These are phyloP conservation scores for Hippocampus kuda DNA, from an alignment of 2,797 vertebrate species.

Conservation along the genomic window DNA sequence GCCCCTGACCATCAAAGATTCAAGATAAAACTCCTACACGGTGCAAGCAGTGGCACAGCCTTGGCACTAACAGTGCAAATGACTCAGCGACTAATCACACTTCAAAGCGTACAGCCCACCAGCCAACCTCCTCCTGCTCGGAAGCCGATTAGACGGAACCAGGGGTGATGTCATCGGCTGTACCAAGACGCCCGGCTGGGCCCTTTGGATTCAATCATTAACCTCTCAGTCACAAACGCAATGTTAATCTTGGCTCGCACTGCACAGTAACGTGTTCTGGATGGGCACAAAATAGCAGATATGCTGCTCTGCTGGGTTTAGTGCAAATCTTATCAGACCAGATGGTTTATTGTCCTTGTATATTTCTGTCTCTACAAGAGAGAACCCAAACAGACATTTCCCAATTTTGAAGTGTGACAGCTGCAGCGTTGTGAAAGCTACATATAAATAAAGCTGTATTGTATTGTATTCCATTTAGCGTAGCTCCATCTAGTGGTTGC, in stretches of 20 bases:
- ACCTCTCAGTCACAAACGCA: conserved; percentile 4
- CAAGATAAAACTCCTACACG: conserved; percentile 34
- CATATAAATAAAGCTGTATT: no score
- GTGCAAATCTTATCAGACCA: neutral
- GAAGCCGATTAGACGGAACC: conserved; percentile 42
- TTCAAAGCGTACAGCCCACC: conserved; percentile 33
- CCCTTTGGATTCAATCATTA: conserved; percentile 10
- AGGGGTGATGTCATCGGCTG: conserved; percentile 37
- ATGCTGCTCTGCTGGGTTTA: conserved; percentile 1
- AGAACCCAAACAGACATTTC: neutral
- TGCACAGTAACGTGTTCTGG: conserved; percentile 14
- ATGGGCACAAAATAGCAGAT: conserved; percentile 6
- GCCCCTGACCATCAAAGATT: conserved; percentile 12
- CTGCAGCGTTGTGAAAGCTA: no score
- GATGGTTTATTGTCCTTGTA: neutral
- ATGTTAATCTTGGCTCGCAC: conserved; percentile 17
- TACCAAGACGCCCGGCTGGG: conserved; percentile 15
- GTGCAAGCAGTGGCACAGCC: conserved; percentile 28
- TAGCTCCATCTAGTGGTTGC: no score
- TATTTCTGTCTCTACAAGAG: neutral
- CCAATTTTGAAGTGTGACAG: no score
- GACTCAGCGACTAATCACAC: conserved; percentile 48
- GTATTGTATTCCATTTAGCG: no score
- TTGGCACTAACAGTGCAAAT: conserved; percentile 22
- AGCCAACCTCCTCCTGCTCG: conserved; percentile 24